Base-by-base conservation (phyloP, 2,113 vertebrate genomes). In the Craseonycteris thonglongyai region DNA sequence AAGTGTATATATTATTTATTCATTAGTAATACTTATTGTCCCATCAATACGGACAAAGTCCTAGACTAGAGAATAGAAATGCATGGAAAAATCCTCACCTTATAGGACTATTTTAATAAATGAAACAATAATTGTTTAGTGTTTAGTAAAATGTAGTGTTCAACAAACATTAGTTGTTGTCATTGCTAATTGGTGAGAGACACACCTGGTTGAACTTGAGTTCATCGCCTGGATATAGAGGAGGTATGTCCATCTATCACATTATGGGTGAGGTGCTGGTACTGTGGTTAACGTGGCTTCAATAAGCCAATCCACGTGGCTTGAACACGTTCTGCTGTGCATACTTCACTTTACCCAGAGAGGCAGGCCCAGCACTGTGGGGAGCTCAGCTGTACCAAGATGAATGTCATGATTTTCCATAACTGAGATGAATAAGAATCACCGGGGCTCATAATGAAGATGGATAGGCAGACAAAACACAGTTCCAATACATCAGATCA, bases 341-440 rank as follows among this genome's bases (percentile, higher is more conserved):
- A 26, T 72, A 54, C 69, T 56, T 61, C 30, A 14, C 30, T 85
- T 49, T 0, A 24, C 35, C 38, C 38, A 13, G 49, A 91, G 71
- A 88, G 54, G 47, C 26, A 78, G 72, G 75, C 18, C 49, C 58
- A 69, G 11, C 66, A 10, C 71, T 74, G 85, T 15, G 30, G 95
- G 92, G 81, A 89, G n/a, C 35, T 63, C 21, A 14, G 56, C 61
- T 88, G 49, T 75, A 83, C 54, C 72, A 96, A 96, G 93, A 96
- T 79, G 72, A 94, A 93, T 69, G 66, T 66, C 61, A 54, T 78
- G 89, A 94, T 91, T 91, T 95, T 78, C 86, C 78, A 28, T 96
- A 95, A 91, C 91, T 15, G 94, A 95, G 96, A 96, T 95, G 74
- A 81, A 88, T 93, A 88, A 86, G 78, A 88, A 75, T 94, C 88